These are phyloP conservation scores for Aramus guarauna DNA, from an alignment of 2,113 vertebrate species.

Conservation along the genomic window DNA sequence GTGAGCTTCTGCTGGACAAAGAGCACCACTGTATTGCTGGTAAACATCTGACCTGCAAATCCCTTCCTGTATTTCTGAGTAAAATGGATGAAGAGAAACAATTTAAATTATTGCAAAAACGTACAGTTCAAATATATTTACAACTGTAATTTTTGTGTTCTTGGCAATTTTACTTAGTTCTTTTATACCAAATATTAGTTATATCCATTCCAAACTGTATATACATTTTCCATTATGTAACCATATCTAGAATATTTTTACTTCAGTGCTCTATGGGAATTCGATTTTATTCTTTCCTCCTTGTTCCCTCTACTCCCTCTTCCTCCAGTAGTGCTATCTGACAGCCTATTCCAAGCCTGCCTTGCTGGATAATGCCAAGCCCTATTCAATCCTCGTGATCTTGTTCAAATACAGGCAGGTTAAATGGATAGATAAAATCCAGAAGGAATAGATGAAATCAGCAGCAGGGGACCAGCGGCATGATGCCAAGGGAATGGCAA, in stretches of 20 bases:
- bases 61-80: neutral
- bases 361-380: neutral
- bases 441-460: neutral
- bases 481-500: neutral
- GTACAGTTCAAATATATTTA: neutral
- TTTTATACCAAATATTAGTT: neutral
- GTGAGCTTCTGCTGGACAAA: neutral
- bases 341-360: neutral
- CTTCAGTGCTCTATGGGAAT: neutral
- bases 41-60: neutral
- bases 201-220: neutral
- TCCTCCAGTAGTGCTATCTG: neutral
- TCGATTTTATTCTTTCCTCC: neutral
- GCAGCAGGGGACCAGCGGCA: fast-evolving
- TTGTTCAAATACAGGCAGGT: neutral
- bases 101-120: neutral
- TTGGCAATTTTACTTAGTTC: neutral
- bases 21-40: neutral
- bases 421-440: neutral
- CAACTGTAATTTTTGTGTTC: neutral
- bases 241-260: neutral
- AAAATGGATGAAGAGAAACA: neutral
- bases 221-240: neutral
- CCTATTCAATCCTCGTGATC: neutral
- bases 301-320: neutral